Conservation (phyloP, 1,140 invertebrate genomes). For the Cydia splendana region DNA sequence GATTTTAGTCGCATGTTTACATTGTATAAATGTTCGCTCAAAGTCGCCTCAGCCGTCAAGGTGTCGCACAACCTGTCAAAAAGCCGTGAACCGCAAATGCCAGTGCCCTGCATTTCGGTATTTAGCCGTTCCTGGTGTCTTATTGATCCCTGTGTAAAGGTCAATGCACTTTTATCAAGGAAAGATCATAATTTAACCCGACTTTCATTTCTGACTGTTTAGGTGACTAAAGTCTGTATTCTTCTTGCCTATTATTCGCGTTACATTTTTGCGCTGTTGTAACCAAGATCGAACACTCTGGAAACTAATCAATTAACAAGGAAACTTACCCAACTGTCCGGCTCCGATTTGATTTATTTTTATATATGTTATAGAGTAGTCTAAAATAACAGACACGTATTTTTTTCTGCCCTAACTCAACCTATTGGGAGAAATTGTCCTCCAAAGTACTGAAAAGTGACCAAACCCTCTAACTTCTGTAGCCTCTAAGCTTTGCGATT, state of each 20-base stretch:
- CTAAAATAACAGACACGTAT: too few relatives aligned
- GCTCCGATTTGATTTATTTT: too few relatives aligned
- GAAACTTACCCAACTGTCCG: too few relatives aligned
- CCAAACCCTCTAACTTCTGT: too few relatives aligned
- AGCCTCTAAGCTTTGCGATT: too few relatives aligned
- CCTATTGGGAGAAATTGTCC: too few relatives aligned
- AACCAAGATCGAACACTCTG: too few relatives aligned
- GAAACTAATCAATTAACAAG: too few relatives aligned
- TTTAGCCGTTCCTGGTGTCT: slow-evolving; percentile 28
- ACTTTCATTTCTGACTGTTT: background rate
- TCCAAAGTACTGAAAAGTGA: too few relatives aligned
- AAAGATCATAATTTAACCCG: slow-evolving; percentile 6
- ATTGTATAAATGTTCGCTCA: background rate
- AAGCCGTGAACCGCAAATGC: slow-evolving; percentile 27
- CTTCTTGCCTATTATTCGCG: background rate
- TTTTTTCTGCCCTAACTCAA: too few relatives aligned
- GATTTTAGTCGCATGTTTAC: background rate
- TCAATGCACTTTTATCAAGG: slow-evolving; percentile 12
- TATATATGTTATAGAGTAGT: too few relatives aligned
- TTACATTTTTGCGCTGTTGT: background rate
- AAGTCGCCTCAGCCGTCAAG: background rate
- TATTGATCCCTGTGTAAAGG: slow-evolving; percentile 30
- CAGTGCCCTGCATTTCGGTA: slow-evolving; percentile 38
- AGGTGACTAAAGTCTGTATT: background rate
- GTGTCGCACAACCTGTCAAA: background rate